phyloP scores from a whole-genome alignment of 2,888 invertebrate genomes.

The Drosophila robusta region DNA sequence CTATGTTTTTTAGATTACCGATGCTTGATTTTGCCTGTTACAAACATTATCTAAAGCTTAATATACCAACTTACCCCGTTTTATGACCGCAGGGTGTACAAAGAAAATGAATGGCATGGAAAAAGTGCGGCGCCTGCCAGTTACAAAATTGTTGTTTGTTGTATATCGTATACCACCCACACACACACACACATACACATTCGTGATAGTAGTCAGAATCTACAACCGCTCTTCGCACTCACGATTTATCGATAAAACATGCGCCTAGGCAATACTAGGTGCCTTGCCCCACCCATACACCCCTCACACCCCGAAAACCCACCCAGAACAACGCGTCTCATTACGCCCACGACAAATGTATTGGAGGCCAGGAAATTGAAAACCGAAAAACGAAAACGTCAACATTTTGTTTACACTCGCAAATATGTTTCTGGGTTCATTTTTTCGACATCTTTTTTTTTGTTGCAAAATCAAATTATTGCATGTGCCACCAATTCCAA shows the following conservation, averaged over 20 bases:
- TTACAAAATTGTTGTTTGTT: conserved; percentile 56
- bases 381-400: conserved; percentile 57
- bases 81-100: conserved; percentile 21
- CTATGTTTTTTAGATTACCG: too few species aligned
- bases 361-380: conserved; percentile 57
- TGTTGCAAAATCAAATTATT: conserved; percentile 71
- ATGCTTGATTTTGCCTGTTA: not conserved
- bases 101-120: conserved; percentile 34
- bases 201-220: not conserved
- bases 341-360: conserved; percentile 39
- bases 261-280: conserved; percentile 27
- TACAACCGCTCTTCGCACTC: conserved; percentile 39
- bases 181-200: not conserved
- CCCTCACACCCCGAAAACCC: not conserved
- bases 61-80: not conserved
- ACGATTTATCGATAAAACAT: conserved; percentile 76
- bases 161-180: conserved; percentile 20
- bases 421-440: conserved; percentile 26
- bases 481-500: conserved; percentile 73
- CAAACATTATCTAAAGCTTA: not conserved
- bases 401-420: conserved; percentile 59
- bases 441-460: conserved; percentile 4
- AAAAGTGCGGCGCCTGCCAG: conserved; percentile 58
- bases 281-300: not conserved
- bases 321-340: conserved; percentile 37